Conservation (phyloP, 2,113 vertebrate genomes). For the Oostethus manadensis region DNA sequence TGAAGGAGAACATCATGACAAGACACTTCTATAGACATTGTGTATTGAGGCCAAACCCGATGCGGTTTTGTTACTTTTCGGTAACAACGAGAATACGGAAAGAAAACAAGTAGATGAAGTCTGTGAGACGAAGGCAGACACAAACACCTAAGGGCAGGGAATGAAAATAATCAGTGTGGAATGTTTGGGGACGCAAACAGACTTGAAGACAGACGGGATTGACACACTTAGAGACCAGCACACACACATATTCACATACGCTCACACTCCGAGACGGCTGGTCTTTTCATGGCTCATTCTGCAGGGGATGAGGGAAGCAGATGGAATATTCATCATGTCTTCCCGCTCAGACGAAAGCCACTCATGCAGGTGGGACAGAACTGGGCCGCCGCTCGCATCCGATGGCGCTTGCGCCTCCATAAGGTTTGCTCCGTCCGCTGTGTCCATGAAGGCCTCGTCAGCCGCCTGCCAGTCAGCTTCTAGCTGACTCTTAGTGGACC, state of each 20-base stretch:
- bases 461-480: constrained; percentile 35
- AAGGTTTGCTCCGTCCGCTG: constrained; percentile 13
- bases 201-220: constrained; percentile 19
- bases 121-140: not conserved
- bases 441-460: constrained; percentile 52
- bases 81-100: not conserved
- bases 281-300: constrained; percentile 60
- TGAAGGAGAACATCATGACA: too few species aligned
- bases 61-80: not conserved
- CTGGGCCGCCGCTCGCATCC: constrained; percentile 39
- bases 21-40: not conserved
- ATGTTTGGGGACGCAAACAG: constrained; percentile 17
- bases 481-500: not conserved
- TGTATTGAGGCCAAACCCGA: not conserved
- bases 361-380: constrained; percentile 50
- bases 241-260: constrained; percentile 20
- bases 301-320: constrained; percentile 51
- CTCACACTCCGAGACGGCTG: constrained; percentile 26
- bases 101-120: constrained; percentile 5
- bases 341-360: constrained; percentile 40
- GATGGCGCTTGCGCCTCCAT: constrained; percentile 16
- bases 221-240: constrained; percentile 33
- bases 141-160: constrained; percentile 3
- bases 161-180: constrained; percentile 8
- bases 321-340: constrained; percentile 63